Conservation (phyloP, 2,888 invertebrate species). For the Petrolisthes manimaculis region DNA sequence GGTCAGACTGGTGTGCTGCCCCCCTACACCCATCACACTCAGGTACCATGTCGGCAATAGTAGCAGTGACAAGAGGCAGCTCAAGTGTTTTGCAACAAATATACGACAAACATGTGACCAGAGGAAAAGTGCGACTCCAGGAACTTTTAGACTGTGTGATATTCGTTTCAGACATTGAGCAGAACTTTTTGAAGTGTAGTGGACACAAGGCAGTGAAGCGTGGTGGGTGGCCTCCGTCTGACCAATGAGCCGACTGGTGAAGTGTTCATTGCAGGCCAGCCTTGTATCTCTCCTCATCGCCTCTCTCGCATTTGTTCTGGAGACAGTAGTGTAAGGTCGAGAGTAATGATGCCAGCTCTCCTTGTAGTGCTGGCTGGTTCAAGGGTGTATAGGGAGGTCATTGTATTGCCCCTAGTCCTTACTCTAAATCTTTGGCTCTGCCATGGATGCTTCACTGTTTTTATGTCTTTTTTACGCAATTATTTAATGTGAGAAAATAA, state of each 20-base stretch:
- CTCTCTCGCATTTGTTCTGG: constrained; percentile 47
- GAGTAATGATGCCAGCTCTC: constrained; percentile 14
- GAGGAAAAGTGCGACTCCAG: constrained; percentile 14
- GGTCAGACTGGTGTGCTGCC: constrained; percentile 55
- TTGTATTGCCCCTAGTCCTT: constrained; percentile 62
- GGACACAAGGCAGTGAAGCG: constrained; percentile 29
- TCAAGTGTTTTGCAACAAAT: constrained; percentile 23
- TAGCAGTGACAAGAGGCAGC: constrained; percentile 51
- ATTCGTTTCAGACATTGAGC: constrained; percentile 1
- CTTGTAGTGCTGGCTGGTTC: constrained; percentile 37
- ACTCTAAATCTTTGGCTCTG: constrained; percentile 61
- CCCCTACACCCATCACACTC: constrained; percentile 51
- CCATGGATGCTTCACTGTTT: constrained; percentile 64
- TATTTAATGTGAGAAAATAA: constrained; percentile 59
- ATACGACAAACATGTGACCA: not conserved
- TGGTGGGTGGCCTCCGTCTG: constrained; percentile 56
- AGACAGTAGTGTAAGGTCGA: constrained; percentile 45
- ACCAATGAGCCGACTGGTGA: constrained; percentile 52
- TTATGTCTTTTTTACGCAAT: constrained; percentile 61
- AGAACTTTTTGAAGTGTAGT: not conserved
- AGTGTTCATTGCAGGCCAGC: constrained; percentile 56
- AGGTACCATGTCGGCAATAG: constrained; percentile 53
- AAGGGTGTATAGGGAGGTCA: constrained; percentile 52
- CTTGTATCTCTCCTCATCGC: constrained; percentile 50
- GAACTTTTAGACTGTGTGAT: constrained; percentile 16